Evolutionary conservation across 2,888 invertebrate species (phyloP).

Genomic region (Cryptocephalus primarius): DNA sequence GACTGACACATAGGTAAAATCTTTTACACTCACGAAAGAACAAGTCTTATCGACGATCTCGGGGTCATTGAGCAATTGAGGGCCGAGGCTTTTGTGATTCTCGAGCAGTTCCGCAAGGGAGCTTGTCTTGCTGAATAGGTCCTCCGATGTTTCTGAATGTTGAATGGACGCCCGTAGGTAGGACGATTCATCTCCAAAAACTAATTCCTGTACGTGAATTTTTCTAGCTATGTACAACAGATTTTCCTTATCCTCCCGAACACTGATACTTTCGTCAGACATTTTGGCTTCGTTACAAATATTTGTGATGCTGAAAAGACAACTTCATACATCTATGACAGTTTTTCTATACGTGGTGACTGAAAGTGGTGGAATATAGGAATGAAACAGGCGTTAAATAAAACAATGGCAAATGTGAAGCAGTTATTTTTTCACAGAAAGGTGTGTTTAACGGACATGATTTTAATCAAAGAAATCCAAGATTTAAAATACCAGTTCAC

Average conservation of each 20-base stretch:
- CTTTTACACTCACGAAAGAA: slow-evolving; percentile 16
- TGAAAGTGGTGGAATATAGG: too few species aligned
- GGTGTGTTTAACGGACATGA: too few species aligned
- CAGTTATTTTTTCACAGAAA: too few species aligned
- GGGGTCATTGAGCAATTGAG: slow-evolving; percentile 12
- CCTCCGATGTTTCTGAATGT: slow-evolving; percentile 2
- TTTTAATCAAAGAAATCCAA: too few species aligned
- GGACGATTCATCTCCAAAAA: slow-evolving; percentile 11
- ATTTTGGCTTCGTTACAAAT: slow-evolving; percentile 4
- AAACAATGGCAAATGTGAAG: too few species aligned
- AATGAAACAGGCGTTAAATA: too few species aligned
- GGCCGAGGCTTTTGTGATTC: slow-evolving; percentile 6
- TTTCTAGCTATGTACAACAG: slow-evolving; percentile 17
- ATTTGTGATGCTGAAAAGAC: too few species aligned
- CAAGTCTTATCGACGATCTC: slow-evolving; percentile 13
- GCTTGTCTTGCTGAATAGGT: slow-evolving; percentile 1
- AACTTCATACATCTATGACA: too few species aligned
- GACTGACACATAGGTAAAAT: too few species aligned
- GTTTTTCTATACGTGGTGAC: too few species aligned
- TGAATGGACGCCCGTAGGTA: slow-evolving; percentile 8
- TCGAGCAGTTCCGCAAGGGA: slow-evolving; percentile 1
- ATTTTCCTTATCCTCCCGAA: slow-evolving; percentile 18
- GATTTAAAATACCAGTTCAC: too few species aligned
- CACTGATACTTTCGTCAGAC: slow-evolving; percentile 19
- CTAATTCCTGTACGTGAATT: slow-evolving; percentile 15